Base-by-base conservation (phyloP, 2,888 invertebrate species). In the Eristalis tenax region DNA sequence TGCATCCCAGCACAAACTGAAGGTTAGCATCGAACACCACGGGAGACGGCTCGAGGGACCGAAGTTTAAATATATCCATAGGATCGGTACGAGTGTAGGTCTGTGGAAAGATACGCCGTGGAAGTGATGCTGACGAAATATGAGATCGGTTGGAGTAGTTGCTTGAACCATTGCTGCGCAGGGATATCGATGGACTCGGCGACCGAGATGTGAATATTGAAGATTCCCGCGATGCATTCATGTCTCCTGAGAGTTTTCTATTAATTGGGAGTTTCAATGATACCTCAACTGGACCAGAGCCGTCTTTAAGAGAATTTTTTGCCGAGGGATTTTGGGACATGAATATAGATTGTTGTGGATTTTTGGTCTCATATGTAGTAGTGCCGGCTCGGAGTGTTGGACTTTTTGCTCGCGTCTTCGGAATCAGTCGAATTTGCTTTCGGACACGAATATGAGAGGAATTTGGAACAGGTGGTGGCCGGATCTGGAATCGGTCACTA, bases 21-120 rank as follows among this genome's bases (percentile, higher is more conserved):
- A 97, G 93, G 91, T 97, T 97, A 0, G 97, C 97, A 90, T 97
- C 97, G 89, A 97, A 96, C 0, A 97, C 95, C 1, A 97, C 96
- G 0, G 97, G 96, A 0, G 97, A 95, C 80, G 96, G 96, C 90
- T 97, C 97, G 91, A 95, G 95, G 2, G 94, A 93, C 61, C 94
- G 94, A 59, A 95, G 91, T 90, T 96, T 96, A 81, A 94, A 94
- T 10, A 95, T 91, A 90, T 95, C 94, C 71, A 94, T 90, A 57
- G 92, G 91, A 88, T 94, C 93, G 11, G 93, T 93, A 11, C 90
- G 91, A 22, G 94, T 93, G 88, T 94, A 94, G 5, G 92, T 92
- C 91, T 96, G 96, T 0, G 97, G 97, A 89, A 95, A 96, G 89
- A 95, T 93, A 89, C 96, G 94, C 88, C 96, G 94, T 5, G 96